phyloP scores from a whole-genome alignment of 1,140 invertebrate species.

The Megathymus violae region DNA sequence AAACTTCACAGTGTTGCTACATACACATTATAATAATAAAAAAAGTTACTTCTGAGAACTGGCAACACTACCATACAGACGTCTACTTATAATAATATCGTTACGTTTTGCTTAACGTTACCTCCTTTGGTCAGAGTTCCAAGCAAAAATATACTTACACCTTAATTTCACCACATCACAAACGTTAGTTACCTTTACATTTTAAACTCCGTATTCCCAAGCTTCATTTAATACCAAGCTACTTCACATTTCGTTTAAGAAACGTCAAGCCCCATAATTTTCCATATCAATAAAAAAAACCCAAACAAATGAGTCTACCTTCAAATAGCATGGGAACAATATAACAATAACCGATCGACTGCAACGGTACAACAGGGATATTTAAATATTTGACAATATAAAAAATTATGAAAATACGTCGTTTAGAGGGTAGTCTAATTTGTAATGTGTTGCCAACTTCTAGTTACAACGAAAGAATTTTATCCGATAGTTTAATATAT shows the following conservation, averaged over 20 bases:
- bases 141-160: slow-evolving; percentile 33
- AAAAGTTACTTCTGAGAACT: not conserved
- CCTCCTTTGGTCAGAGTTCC: slow-evolving; percentile 29
- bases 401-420: not conserved
- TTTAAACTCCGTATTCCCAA: not conserved
- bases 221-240: too few relatives aligned
- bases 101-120: slow-evolving; percentile 26
- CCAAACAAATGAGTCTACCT: not conserved
- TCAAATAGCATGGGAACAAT: not conserved
- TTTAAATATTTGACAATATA: too few relatives aligned
- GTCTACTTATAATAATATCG: slow-evolving; percentile 10
- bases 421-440: slow-evolving; percentile 1
- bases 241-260: too few relatives aligned
- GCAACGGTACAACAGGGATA: too few relatives aligned
- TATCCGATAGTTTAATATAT: slow-evolving; percentile 1
- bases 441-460: not conserved
- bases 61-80: slow-evolving; percentile 9
- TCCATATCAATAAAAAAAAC: not conserved
- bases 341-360: too few relatives aligned
- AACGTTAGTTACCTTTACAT: slow-evolving; percentile 3
- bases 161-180: slow-evolving; percentile 5
- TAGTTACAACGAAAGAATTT: not conserved
- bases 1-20: slow-evolving; percentile 19
- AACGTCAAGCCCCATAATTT: not conserved
- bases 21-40: not conserved